phyloP scores from a whole-genome alignment of 2,113 vertebrate genomes.

The Proterorhinus semilunaris region DNA sequence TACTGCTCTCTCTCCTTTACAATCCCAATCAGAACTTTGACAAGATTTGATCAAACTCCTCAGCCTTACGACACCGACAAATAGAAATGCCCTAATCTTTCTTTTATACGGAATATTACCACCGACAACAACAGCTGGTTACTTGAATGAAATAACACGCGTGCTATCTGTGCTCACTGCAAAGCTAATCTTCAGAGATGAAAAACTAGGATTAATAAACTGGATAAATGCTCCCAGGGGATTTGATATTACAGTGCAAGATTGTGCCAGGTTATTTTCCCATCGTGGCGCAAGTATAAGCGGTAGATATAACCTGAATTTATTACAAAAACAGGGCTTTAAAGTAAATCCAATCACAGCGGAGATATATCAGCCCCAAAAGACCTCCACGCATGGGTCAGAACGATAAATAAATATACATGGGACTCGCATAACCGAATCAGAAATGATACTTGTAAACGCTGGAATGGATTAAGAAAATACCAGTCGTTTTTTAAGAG shows the following conservation, averaged over 20 bases:
- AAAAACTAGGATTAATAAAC: conserved; percentile 55
- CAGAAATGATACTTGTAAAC: background rate
- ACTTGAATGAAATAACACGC: conserved; percentile 54
- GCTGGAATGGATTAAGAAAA: background rate
- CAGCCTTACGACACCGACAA: conserved; percentile 27
- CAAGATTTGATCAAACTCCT: conserved; percentile 54
- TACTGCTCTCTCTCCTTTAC: background rate
- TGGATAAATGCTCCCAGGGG: conserved; percentile 32
- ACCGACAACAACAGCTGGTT: conserved; percentile 60
- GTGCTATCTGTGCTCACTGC: conserved; percentile 31
- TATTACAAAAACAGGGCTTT: conserved; percentile 15
- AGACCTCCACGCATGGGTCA: background rate
- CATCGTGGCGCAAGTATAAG: conserved; percentile 32
- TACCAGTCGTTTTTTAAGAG: background rate
- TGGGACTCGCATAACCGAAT: background rate
- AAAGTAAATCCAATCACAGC: conserved; percentile 5
- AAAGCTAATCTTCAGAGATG: conserved; percentile 64
- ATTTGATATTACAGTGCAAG: conserved; percentile 39
- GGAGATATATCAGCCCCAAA: conserved; percentile 1
- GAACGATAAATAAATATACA: background rate
- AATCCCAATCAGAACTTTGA: conserved; percentile 54
- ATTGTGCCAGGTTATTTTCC: conserved; percentile 36
- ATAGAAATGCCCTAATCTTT: conserved; percentile 33
- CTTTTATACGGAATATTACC: background rate
- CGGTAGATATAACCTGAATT: conserved; percentile 34